These are phyloP conservation scores for Picus viridis DNA, from an alignment of 2,797 vertebrate genomes.

Conservation along the genomic window DNA sequence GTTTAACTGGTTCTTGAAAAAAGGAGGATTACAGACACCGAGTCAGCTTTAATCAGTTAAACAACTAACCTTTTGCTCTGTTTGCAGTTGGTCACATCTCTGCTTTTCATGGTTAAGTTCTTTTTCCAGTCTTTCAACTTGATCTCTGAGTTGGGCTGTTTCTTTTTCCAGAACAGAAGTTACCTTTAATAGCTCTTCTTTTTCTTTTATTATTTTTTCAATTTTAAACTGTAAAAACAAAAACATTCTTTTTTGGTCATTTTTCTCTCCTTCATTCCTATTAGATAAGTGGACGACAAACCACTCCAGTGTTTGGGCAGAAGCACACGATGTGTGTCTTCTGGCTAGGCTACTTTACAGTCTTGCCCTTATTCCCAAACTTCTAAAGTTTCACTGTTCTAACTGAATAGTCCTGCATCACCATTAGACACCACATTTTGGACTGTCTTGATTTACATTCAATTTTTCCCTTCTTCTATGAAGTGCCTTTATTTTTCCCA, in stretches of 20 bases:
- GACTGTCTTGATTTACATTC: not conserved
- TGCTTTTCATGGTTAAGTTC: constrained; percentile 88
- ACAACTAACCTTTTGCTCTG: constrained; percentile 89
- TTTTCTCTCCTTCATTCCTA: not conserved
- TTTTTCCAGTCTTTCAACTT: constrained; percentile 86
- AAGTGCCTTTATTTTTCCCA: not conserved
- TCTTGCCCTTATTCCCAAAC: not conserved
- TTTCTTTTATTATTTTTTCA: constrained; percentile 93
- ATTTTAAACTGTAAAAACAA: constrained; percentile 88
- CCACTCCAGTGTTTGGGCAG: not conserved
- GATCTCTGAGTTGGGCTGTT: constrained; percentile 85
- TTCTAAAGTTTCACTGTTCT: not conserved
- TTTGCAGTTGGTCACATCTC: constrained; percentile 83
- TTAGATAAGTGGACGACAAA: not conserved
- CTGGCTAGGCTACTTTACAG: not conserved
- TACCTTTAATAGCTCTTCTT: constrained; percentile 89
- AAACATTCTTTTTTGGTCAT: not conserved
- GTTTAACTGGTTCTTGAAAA: constrained; percentile 53
- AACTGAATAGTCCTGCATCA: not conserved
- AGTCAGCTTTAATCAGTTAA: constrained; percentile 24
- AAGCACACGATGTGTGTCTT: not conserved
- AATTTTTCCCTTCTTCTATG: not conserved
- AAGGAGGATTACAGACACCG: constrained; percentile 11
- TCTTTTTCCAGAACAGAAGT: constrained; percentile 88
- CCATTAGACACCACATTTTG: not conserved